Conservation (phyloP, 2,888 invertebrate species). For the Odontomyia ornata region DNA sequence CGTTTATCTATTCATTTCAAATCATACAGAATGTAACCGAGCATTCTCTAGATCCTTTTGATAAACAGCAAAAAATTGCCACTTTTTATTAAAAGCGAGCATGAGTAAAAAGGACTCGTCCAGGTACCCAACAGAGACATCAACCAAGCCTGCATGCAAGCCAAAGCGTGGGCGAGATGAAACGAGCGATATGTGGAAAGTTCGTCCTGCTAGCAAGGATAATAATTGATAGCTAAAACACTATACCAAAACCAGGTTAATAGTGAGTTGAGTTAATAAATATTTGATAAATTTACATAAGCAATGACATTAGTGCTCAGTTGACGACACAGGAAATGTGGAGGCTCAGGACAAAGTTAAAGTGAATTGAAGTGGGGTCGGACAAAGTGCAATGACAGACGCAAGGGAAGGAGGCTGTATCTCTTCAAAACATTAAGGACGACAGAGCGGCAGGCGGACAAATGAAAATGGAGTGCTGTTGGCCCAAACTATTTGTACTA, state of each 20-base stretch:
- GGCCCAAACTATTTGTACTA: constrained; percentile 7
- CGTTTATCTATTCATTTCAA: constrained; percentile 24
- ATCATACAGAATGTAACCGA: constrained; percentile 13
- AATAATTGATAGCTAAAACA: constrained; percentile 21
- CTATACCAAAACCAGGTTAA: constrained; percentile 10
- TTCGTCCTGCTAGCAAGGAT: background rate
- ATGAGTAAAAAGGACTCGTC: background rate
- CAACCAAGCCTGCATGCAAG: background rate
- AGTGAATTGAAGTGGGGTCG: too few species aligned
- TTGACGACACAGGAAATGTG: background rate
- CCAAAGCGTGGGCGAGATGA: background rate
- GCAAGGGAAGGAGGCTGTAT: background rate
- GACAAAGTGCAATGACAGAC: too few species aligned
- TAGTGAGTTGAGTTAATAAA: constrained; percentile 10
- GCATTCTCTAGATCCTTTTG: background rate
- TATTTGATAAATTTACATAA: constrained; percentile 31
- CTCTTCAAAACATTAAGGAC: constrained; percentile 9
- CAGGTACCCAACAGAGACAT: background rate
- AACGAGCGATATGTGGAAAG: background rate
- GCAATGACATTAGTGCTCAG: constrained; percentile 19
- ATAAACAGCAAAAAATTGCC: background rate
- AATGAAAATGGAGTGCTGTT: background rate
- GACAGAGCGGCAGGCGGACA: too few species aligned
- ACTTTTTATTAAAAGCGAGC: background rate
- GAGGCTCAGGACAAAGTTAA: background rate